Conservation (phyloP, 2,797 vertebrate species). For the Onychomys torridus region DNA sequence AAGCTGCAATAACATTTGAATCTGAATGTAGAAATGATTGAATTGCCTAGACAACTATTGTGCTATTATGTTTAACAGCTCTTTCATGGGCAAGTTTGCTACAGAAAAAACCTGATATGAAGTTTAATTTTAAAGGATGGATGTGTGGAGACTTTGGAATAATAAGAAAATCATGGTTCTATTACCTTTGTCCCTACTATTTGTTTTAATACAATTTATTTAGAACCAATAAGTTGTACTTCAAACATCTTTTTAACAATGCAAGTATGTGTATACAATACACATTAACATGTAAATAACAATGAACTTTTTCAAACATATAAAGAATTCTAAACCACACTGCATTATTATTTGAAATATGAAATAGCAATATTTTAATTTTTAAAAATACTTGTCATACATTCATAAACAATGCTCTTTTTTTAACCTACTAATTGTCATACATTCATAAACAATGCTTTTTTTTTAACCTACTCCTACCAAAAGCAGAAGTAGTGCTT, state of each 20-base stretch:
- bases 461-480: not conserved
- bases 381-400: not conserved
- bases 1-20: slow-evolving; percentile 71
- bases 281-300: not conserved
- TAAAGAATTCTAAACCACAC: not conserved
- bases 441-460: not conserved
- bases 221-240: not conserved
- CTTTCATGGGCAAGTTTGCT: not conserved
- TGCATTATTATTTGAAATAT: not conserved
- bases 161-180: not conserved
- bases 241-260: not conserved
- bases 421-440: not conserved
- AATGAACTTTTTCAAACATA: not conserved
- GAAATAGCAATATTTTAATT: not conserved
- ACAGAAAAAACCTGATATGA: not conserved
- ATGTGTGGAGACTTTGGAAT: not conserved
- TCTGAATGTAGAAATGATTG: slow-evolving; percentile 73
- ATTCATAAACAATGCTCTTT: not conserved
- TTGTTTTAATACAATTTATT: not conserved
- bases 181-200: not conserved
- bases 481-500: not conserved
- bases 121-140: not conserved
- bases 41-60: slow-evolving; percentile 37
- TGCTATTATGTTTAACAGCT: not conserved
- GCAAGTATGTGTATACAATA: not conserved